Conservation (phyloP, 2,113 vertebrate genomes). For the Todiramphus saurophagus region DNA sequence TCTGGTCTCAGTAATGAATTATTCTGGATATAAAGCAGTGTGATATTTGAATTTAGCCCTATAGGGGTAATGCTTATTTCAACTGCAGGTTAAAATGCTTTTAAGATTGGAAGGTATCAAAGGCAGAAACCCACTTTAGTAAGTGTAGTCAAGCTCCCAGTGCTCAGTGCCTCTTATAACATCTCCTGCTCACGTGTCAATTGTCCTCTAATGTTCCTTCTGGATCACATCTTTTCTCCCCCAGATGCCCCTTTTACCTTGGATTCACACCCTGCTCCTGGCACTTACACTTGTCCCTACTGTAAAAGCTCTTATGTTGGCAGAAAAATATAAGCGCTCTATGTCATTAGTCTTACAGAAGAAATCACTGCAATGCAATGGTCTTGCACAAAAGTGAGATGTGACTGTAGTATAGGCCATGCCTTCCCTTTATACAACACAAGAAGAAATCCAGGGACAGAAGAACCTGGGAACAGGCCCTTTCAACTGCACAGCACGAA, state of each 20-base stretch:
- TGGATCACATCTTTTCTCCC: neutral
- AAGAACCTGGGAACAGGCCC: neutral
- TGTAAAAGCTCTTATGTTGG: neutral
- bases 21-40: neutral
- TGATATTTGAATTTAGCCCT: neutral
- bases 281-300: neutral
- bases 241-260: neutral
- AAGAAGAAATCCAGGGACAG: neutral
- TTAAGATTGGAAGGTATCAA: neutral
- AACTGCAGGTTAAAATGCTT: neutral
- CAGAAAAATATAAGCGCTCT: neutral
- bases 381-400: neutral
- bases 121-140: neutral
- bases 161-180: neutral
- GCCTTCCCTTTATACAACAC: neutral
- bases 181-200: neutral
- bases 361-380: neutral
- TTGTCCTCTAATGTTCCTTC: neutral
- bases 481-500: neutral
- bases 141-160: neutral
- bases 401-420: neutral
- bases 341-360: neutral
- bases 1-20: neutral
- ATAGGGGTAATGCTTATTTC: neutral
- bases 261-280: neutral